A percentile compares a stretch with the other conserved stretches of the same genome.
Evolutionary conservation across 1,140 invertebrate genomes (phyloP).

Genomic region (Polyergus mexicanus): DNA sequence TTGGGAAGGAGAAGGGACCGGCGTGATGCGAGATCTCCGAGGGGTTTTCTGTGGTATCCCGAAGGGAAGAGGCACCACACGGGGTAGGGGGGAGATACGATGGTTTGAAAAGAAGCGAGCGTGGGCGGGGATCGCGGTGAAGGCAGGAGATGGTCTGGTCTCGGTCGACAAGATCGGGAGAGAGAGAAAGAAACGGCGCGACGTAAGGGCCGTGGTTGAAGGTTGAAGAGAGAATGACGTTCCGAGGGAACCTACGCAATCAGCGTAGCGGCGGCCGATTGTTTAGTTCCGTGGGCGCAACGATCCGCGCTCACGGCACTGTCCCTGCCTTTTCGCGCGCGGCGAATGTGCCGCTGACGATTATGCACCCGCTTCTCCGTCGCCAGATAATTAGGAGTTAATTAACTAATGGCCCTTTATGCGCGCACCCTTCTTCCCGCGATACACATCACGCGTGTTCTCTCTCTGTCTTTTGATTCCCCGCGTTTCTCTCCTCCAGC

Average conservation of each 20-base stretch:
- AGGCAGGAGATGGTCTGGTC: conserved; percentile 21
- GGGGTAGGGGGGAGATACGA: conserved; percentile 6
- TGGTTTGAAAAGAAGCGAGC: conserved; percentile 50
- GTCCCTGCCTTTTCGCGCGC: conserved; percentile 77
- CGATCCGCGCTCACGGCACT: conserved; percentile 78
- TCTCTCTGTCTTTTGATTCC: neutral
- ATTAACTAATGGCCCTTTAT: conserved; percentile 85
- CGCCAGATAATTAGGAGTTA: conserved; percentile 84
- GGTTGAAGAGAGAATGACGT: conserved; percentile 65
- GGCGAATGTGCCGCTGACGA: conserved; percentile 75
- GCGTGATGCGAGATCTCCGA: conserved; percentile 30
- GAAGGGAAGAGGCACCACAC: too few relatives aligned
- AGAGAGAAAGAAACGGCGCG: conserved; percentile 43
- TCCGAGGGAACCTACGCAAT: conserved; percentile 66
- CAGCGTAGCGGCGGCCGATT: conserved; percentile 74
- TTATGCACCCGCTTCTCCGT: conserved; percentile 80
- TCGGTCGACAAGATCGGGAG: conserved; percentile 58
- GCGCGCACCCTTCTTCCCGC: conserved; percentile 73
- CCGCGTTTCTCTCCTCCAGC: neutral
- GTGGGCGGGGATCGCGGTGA: conserved; percentile 21
- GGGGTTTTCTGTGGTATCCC: conserved; percentile 35
- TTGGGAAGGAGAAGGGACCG: neutral
- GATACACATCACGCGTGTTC: conserved; percentile 54
- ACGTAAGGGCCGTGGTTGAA: conserved; percentile 36
- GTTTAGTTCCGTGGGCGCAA: conserved; percentile 79